Percentiles rank a stretch among this genome's conserved stretches.
Conservation (phyloP, 1,140 invertebrate species). For the Lordiphosa stackelbergi region DNA sequence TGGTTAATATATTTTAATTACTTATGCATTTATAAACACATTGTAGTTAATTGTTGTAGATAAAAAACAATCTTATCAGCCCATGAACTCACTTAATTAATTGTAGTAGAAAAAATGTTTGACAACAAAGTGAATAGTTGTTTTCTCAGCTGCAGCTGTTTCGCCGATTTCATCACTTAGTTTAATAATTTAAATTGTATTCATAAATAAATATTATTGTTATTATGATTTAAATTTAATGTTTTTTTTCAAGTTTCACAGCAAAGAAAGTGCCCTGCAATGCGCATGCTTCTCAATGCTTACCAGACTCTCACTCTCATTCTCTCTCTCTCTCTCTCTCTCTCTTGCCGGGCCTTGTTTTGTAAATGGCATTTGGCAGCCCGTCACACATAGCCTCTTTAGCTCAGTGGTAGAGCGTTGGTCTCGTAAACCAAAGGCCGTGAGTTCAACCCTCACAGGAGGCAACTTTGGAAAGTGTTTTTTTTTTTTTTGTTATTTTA, state of each 20-base stretch:
- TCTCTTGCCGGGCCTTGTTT: constrained; percentile 7
- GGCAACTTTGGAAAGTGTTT: constrained; percentile 22
- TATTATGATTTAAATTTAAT: background rate
- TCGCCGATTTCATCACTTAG: too few relatives aligned
- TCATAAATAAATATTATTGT: background rate
- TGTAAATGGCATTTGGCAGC: constrained; percentile 26
- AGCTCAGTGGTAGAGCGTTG: constrained; percentile 92
- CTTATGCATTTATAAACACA: too few relatives aligned
- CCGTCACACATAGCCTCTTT: constrained; percentile 11
- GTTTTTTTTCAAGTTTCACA: background rate
- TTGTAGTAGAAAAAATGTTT: background rate
- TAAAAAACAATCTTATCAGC: too few relatives aligned
- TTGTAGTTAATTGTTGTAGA: too few relatives aligned
- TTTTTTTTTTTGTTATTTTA: background rate
- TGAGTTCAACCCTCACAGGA: constrained; percentile 89
- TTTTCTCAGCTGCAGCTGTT: too few relatives aligned
- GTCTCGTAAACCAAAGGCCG: constrained; percentile 95
- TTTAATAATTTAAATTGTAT: background rate
- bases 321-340: constrained; percentile 3
- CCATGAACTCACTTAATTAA: background rate
- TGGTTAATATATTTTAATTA: too few relatives aligned
- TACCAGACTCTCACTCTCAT: constrained; percentile 3
- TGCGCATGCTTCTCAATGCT: constrained; percentile 40
- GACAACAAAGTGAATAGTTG: too few relatives aligned
- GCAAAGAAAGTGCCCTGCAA: background rate